Evolutionary conservation across 2,888 invertebrate genomes (phyloP).

Genomic region (Mesorhabditis belari): DNA sequence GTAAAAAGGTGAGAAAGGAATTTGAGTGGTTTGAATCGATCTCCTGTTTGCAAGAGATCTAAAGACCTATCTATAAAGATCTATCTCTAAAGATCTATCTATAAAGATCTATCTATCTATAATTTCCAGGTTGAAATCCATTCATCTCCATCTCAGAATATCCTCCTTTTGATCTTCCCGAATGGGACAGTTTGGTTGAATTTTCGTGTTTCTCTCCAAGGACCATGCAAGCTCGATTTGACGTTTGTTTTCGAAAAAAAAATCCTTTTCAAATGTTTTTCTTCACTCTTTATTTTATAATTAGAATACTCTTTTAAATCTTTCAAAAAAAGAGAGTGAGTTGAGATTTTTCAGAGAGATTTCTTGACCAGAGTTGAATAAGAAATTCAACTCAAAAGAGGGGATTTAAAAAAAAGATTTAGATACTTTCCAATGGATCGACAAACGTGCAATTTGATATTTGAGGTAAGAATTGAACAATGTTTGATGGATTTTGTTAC

Average conservation of each 20-base stretch:
- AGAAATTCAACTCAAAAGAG: not conserved
- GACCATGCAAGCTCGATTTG: slow-evolving; percentile 50
- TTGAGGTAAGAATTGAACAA: slow-evolving; percentile 35
- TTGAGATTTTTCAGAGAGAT: no score
- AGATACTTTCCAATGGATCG: slow-evolving; percentile 50
- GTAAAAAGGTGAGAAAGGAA: slow-evolving; percentile 41
- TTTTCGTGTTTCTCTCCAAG: slow-evolving; percentile 41
- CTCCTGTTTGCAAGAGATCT: not conserved
- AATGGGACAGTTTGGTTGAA: slow-evolving; percentile 52
- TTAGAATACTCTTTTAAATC: not conserved
- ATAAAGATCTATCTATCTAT: no score
- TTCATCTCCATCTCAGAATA: slow-evolving; percentile 49
- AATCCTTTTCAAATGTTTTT: not conserved
- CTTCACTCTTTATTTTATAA: not conserved
- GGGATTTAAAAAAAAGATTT: slow-evolving; percentile 4
- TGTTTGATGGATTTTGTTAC: no score
- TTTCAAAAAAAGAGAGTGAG: not conserved
- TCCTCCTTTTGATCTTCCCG: slow-evolving; percentile 50
- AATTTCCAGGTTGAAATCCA: slow-evolving; percentile 49
- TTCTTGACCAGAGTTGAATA: no score
- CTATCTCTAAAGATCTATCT: no score
- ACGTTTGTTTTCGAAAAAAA: slow-evolving; percentile 13
- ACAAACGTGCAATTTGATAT: slow-evolving; percentile 50
- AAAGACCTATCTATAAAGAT: no score
- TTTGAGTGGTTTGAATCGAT: slow-evolving; percentile 2